Percentiles rank a stretch among this genome's conserved stretches.
phyloP scores from a whole-genome alignment of 2,113 vertebrate species.

The Macroglossus sobrinus region DNA sequence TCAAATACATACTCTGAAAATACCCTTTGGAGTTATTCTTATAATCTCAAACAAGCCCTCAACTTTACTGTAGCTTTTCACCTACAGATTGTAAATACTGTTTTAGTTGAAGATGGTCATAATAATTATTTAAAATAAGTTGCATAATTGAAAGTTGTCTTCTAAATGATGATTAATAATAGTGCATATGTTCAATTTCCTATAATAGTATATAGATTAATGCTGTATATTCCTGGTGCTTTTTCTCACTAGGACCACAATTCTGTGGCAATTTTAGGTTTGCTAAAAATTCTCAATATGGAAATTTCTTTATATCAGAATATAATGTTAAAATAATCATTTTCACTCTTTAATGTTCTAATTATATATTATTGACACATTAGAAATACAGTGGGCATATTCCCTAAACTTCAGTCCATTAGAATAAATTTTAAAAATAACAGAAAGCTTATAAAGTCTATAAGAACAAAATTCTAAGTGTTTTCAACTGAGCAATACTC shows the following conservation, averaged over 20 bases:
- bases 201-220: background rate
- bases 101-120: slow-evolving; percentile 15
- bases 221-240: background rate
- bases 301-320: slow-evolving; percentile 6
- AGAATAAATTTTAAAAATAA: slow-evolving; percentile 35
- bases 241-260: background rate
- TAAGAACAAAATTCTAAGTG: background rate
- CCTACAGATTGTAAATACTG: slow-evolving; percentile 25
- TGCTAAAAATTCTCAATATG: slow-evolving; percentile 8
- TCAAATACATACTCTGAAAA: background rate
- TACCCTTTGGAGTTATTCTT: background rate
- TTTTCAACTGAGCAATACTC: slow-evolving; percentile 5
- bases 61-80: background rate
- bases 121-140: slow-evolving; percentile 34
- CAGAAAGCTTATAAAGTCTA: slow-evolving; percentile 16
- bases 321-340: background rate
- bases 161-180: background rate
- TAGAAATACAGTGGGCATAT: background rate
- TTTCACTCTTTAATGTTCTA: background rate
- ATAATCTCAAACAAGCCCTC: slow-evolving; percentile 1
- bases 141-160: slow-evolving; percentile 30
- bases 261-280: slow-evolving; percentile 8
- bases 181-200: background rate
- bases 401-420: background rate
- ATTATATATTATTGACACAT: background rate